Base-by-base conservation (phyloP, 2,113 vertebrate genomes). In the Corvus moneduloides region DNA sequence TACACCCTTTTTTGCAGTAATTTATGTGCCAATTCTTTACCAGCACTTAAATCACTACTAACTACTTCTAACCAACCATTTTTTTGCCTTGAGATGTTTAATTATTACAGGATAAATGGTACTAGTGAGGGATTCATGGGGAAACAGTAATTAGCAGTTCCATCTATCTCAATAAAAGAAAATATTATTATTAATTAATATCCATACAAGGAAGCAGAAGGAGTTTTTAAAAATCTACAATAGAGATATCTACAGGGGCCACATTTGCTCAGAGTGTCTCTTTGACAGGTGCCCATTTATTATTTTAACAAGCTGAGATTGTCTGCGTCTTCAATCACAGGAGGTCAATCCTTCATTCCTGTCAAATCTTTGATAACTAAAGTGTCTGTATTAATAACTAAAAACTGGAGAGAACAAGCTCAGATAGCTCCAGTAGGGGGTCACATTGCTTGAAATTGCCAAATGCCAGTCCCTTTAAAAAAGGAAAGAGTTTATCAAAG, bases 151-250 rank as follows among this genome's bases (percentile, higher is more conserved):
- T 98, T 98, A 98, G 94, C 72, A 92, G 96, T 97, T 93, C 91
- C 96, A 97, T 97, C 94, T 95, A 96, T 98, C 97, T 97, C 95
- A 92, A 95, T 98, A 96, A 98, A 97, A 96, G 95, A 96, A 96
- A 97, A 96, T 97, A 97, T 97, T 97, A 97, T 97, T 98, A 96
- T 97, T 98, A 98, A 98, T 98, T 97, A 98, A 97, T 97, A 97
- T 95, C 96, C 74, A 81, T 95, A 90, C 88, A 91, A 89, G 93
- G 95, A 87, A 96, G 93, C 88, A 94, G 94, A 61, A 90, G 94
- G 95, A 95, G 87, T 86, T 93, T 93, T 92, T 26, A 74, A 97
- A 97, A 95, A 93, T 96, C 95, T 97, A 93, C 72, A 93, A 95
- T 96, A 71, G 81, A 97, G 96, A 97, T 96, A 96, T 96, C 95